These are phyloP conservation scores for Cyrtodaria siliqua DNA, from an alignment of 2,888 invertebrate genomes.

Conservation along the genomic window DNA sequence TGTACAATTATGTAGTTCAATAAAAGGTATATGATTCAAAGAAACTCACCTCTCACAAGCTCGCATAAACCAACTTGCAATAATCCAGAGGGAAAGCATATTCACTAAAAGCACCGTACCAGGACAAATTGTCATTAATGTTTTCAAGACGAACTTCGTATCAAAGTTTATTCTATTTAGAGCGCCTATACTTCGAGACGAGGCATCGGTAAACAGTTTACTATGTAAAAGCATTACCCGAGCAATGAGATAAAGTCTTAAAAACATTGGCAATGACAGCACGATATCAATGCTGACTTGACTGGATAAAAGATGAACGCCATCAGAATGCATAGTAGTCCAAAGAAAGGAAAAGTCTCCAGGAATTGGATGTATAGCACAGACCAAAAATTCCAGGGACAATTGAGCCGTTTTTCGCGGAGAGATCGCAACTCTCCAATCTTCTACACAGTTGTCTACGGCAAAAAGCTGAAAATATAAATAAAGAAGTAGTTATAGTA, in stretches of 20 bases:
- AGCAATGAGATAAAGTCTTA: constrained; percentile 99
- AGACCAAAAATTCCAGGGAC: constrained; percentile 91
- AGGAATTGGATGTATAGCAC: constrained; percentile 99
- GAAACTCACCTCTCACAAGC: constrained; percentile 98
- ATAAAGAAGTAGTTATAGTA: no score
- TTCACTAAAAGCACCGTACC: constrained; percentile 98
- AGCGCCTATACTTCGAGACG: constrained; percentile 93
- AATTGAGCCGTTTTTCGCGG: constrained; percentile 94
- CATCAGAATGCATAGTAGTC: constrained; percentile 90
- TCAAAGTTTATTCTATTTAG: constrained; percentile 89
- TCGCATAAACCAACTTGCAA: constrained; percentile 99
- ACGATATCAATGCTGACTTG: constrained; percentile 91
- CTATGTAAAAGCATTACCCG: constrained; percentile 99
- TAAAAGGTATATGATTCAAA: no score
- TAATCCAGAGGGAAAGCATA: constrained; percentile 99
- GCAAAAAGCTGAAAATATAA: constrained; percentile 95
- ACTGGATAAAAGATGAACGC: constrained; percentile 64
- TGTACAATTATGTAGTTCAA: no score
- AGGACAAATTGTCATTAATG: constrained; percentile 99
- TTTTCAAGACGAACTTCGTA: constrained; percentile 97
- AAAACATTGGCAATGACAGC: constrained; percentile 99
- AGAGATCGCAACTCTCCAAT: constrained; percentile 99
- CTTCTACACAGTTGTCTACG: constrained; percentile 99
- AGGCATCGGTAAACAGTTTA: constrained; percentile 99
- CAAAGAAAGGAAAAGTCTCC: constrained; percentile 98